Evolutionary conservation across 2,888 invertebrate genomes (phyloP).

Genomic region (Diabrotica balteata): DNA sequence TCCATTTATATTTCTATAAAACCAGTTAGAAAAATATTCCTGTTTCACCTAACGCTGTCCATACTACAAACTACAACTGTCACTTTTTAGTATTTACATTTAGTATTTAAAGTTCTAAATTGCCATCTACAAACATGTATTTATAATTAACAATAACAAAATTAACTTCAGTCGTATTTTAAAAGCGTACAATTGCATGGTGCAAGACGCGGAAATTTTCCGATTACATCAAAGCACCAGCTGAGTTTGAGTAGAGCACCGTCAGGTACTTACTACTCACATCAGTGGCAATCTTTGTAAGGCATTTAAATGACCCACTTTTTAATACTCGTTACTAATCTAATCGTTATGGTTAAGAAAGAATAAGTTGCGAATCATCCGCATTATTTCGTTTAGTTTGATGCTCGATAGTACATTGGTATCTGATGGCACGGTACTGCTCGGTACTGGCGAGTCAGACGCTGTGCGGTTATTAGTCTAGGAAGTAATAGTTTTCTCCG

Average conservation of each 20-base stretch:
- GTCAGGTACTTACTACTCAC: neutral
- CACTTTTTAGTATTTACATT: too few relatives aligned
- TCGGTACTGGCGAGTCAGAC: neutral
- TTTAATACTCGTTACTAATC: constrained; percentile 40
- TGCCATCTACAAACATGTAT: too few relatives aligned
- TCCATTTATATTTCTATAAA: too few relatives aligned
- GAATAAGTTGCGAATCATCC: constrained; percentile 47
- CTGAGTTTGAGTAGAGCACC: constrained; percentile 9
- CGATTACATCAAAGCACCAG: constrained; percentile 9
- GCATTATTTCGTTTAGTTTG: constrained; percentile 42
- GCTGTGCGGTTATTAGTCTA: neutral
- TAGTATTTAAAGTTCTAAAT: too few relatives aligned
- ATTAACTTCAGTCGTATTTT: neutral
- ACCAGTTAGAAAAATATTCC: too few relatives aligned
- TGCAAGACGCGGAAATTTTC: constrained; percentile 4
- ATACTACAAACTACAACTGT: too few relatives aligned
- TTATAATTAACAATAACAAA: too few relatives aligned
- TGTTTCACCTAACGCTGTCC: too few relatives aligned
- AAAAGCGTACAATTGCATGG: neutral
- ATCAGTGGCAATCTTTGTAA: constrained; percentile 10
- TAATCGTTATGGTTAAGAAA: constrained; percentile 42
- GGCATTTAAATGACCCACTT: constrained; percentile 40
- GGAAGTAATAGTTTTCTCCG: neutral
- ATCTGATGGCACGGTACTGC: constrained; percentile 15
- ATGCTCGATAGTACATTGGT: constrained; percentile 4